Conservation (phyloP, 2,797 vertebrate genomes). For the Argya squamiceps region DNA sequence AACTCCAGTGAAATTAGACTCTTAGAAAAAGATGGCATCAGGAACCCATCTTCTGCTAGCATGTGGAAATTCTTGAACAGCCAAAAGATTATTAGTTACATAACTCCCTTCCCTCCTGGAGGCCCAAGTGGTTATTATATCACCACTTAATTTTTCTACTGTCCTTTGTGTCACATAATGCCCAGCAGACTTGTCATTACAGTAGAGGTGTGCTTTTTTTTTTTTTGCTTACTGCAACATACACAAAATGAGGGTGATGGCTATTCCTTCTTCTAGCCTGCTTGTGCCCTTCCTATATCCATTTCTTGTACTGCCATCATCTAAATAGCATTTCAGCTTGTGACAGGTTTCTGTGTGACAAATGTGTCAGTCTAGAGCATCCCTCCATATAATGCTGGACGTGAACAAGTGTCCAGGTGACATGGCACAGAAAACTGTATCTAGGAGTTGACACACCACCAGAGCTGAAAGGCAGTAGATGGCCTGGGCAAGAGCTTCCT, state of each 20-base stretch:
- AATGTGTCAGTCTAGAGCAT: neutral
- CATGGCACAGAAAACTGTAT: neutral
- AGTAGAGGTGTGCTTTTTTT: neutral
- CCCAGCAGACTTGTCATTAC: neutral
- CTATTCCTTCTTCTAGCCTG: neutral
- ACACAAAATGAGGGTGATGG: neutral
- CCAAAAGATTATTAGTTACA: neutral
- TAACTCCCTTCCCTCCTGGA: neutral
- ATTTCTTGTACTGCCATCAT: neutral
- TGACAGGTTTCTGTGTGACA: neutral
- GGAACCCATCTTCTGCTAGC: neutral
- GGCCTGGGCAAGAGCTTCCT: neutral
- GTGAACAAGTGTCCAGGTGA: neutral
- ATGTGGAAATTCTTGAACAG: neutral
- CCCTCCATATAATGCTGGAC: neutral
- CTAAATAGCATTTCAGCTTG: neutral
- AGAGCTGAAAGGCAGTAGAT: neutral
- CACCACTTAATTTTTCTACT: neutral
- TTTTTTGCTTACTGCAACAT: neutral
- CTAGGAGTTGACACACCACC: neutral
- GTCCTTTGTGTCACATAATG: neutral
- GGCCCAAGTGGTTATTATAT: neutral
- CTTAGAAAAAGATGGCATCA: slow-evolving; percentile 18
- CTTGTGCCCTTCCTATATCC: neutral
- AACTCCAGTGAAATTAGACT: slow-evolving; percentile 31